Conservation (phyloP, 1,140 invertebrate species). For the Eciton burchellii region DNA sequence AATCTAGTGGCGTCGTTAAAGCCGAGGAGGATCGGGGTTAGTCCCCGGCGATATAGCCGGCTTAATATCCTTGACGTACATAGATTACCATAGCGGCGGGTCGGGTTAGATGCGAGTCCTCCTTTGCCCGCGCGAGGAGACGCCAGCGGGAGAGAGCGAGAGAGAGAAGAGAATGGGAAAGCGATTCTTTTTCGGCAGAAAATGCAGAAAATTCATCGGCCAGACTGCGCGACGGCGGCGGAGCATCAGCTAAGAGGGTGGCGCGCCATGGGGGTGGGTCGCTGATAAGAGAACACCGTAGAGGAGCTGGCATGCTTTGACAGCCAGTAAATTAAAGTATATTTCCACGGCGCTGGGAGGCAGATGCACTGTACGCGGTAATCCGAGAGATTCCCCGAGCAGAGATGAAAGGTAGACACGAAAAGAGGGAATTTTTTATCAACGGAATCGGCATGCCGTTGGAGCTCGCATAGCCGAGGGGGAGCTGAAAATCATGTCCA, state of each 20-base stretch:
- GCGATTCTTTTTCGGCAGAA: slow-evolving; percentile 47
- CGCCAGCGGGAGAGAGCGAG: slow-evolving; percentile 30
- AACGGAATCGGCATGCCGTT: slow-evolving; percentile 68
- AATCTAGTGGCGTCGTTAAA: slow-evolving; percentile 66
- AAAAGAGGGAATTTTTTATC: slow-evolving; percentile 72
- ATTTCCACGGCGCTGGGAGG: slow-evolving; percentile 72
- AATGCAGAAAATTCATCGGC: slow-evolving; percentile 57
- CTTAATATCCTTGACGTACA: slow-evolving; percentile 74
- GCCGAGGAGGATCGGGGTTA: slow-evolving; percentile 65
- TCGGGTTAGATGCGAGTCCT: slow-evolving; percentile 67
- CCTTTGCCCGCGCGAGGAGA: slow-evolving; percentile 41
- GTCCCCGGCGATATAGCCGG: slow-evolving; percentile 66
- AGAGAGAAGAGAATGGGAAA: slow-evolving; percentile 7
- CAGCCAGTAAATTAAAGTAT: slow-evolving; percentile 75
- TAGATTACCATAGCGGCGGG: slow-evolving; percentile 68
- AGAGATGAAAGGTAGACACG: slow-evolving; percentile 70
- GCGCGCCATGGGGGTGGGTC: slow-evolving; percentile 50
- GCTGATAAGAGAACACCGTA: slow-evolving; percentile 70
- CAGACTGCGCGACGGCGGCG: slow-evolving; percentile 46
- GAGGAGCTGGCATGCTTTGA: slow-evolving; percentile 73
- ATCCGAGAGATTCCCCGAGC: slow-evolving; percentile 63
- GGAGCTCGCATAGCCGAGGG: slow-evolving; percentile 17
- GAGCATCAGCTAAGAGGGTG: slow-evolving; percentile 51
- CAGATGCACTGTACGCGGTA: slow-evolving; percentile 70
- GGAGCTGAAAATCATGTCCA: slow-evolving; percentile 69